phyloP scores from a whole-genome alignment of 1,140 invertebrate genomes.

The Holcopasites calliopsidis region DNA sequence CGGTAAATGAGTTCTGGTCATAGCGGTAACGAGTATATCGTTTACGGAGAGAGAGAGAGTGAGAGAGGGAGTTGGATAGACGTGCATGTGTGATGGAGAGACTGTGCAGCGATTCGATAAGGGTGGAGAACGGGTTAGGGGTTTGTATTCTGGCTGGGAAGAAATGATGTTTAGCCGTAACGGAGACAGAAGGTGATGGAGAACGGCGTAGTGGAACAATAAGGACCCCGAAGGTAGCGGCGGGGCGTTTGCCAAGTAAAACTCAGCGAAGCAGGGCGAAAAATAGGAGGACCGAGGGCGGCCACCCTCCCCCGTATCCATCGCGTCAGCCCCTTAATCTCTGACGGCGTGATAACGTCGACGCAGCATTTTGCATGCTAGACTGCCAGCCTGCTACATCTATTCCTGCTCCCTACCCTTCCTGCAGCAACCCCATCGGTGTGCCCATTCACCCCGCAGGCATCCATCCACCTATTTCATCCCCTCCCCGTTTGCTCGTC shows the following conservation, averaged over 20 bases:
- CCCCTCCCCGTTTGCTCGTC: slow-evolving; percentile 7
- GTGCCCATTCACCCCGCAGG: not conserved
- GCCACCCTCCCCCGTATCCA: slow-evolving; percentile 62
- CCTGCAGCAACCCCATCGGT: slow-evolving; percentile 21
- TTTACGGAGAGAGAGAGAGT: slow-evolving; percentile 15
- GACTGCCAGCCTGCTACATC: slow-evolving; percentile 62
- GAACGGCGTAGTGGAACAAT: slow-evolving; percentile 62
- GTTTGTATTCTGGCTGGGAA: not conserved
- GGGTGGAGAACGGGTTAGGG: too few relatives aligned
- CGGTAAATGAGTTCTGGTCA: slow-evolving; percentile 38
- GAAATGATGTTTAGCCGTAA: slow-evolving; percentile 16
- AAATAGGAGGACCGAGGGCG: slow-evolving; percentile 61
- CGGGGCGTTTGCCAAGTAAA: slow-evolving; percentile 70
- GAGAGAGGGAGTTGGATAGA: not conserved
- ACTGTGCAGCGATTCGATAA: too few relatives aligned
- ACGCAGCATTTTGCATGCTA: slow-evolving; percentile 74
- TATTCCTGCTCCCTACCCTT: slow-evolving; percentile 33
- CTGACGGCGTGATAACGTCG: slow-evolving; percentile 70
- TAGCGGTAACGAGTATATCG: slow-evolving; percentile 22
- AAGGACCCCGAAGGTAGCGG: slow-evolving; percentile 59
- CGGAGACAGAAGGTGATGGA: slow-evolving; percentile 38
- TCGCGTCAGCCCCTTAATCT: slow-evolving; percentile 71
- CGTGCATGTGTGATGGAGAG: not conserved
- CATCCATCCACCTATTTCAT: slow-evolving; percentile 12
- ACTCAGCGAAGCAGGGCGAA: slow-evolving; percentile 68